phyloP scores from a whole-genome alignment of 2,888 invertebrate genomes.

The Leptopilina drosophilae region DNA sequence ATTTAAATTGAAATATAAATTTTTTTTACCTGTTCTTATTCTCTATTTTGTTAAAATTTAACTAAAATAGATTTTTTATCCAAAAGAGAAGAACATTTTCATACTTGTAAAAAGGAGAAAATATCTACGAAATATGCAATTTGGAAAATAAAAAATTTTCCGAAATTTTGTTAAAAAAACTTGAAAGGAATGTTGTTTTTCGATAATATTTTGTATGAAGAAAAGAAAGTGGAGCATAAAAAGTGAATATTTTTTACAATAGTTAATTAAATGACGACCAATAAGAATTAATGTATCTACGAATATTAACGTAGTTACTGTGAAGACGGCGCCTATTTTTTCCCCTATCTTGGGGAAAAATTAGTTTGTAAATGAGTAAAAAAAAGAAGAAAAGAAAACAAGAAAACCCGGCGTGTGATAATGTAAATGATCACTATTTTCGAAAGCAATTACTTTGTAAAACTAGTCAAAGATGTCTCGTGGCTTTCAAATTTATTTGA shows the following conservation, averaged over 20 bases:
- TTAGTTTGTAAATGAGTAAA: constrained; percentile 8
- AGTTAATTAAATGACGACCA: constrained; percentile 25
- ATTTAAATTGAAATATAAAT: too few relatives aligned
- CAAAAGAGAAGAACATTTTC: too few relatives aligned
- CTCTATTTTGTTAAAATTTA: too few relatives aligned
- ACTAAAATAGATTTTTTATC: too few relatives aligned
- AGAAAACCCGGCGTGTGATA: constrained; percentile 28
- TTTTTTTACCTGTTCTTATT: too few relatives aligned
- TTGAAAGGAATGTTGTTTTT: not conserved
- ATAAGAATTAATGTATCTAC: constrained; percentile 21
- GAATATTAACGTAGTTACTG: constrained; percentile 23
- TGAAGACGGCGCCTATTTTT: constrained; percentile 37
- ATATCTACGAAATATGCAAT: too few relatives aligned
- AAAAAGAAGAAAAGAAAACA: too few relatives aligned
- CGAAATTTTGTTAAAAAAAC: too few relatives aligned
- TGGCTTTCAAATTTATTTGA: constrained; percentile 24
- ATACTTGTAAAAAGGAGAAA: too few relatives aligned
- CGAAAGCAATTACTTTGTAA: constrained; percentile 31
- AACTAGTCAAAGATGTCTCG: constrained; percentile 38
- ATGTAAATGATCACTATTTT: constrained; percentile 41
- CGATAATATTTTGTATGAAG: not conserved
- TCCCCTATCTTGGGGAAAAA: not conserved
- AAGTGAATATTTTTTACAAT: constrained; percentile 25
- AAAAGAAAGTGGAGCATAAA: not conserved
- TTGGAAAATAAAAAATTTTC: too few relatives aligned